phyloP scores from a whole-genome alignment of 2,797 vertebrate species.

The Novumbra hubbsi region DNA sequence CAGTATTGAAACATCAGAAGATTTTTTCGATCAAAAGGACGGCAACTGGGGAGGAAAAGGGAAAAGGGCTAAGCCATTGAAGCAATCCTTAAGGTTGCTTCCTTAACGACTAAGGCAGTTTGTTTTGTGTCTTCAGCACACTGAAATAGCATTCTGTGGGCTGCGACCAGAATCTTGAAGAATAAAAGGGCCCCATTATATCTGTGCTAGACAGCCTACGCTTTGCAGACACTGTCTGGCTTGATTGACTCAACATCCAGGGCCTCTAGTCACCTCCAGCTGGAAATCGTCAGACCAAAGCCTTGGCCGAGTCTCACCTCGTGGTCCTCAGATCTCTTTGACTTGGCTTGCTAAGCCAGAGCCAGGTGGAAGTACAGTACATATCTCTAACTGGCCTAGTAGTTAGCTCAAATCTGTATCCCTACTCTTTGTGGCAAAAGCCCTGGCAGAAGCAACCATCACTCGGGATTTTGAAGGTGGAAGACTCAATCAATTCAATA shows the following conservation, averaged over 20 bases:
- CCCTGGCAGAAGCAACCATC: conserved; percentile 39
- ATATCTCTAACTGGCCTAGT: conserved; percentile 33
- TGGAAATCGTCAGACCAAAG: conserved; percentile 64
- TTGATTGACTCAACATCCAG: conserved; percentile 49
- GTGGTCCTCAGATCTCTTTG: conserved; percentile 21
- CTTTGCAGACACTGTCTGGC: conserved; percentile 21
- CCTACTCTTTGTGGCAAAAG: conserved; percentile 33
- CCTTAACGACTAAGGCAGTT: conserved; percentile 34
- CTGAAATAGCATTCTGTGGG: conserved; percentile 15
- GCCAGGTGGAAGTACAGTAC: conserved; percentile 28
- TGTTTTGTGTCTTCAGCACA: conserved; percentile 23
- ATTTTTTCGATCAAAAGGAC: conserved; percentile 31
- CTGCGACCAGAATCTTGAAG: conserved; percentile 23
- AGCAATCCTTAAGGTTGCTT: conserved; percentile 34
- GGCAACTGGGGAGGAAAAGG: conserved; percentile 33
- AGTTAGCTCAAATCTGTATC: conserved; percentile 41
- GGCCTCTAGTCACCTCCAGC: conserved; percentile 41
- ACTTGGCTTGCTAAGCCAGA: conserved; percentile 53
- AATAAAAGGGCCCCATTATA: conserved; percentile 17
- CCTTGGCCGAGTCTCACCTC: conserved; percentile 27
- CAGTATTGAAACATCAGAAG: conserved; percentile 32
- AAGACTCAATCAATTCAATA: conserved; percentile 29
- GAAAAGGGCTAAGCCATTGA: conserved; percentile 29
- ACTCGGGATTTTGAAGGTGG: conserved; percentile 43
- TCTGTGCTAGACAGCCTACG: not conserved